Conservation (phyloP, 2,113 vertebrate species). For the Nannobrachium achirus region DNA sequence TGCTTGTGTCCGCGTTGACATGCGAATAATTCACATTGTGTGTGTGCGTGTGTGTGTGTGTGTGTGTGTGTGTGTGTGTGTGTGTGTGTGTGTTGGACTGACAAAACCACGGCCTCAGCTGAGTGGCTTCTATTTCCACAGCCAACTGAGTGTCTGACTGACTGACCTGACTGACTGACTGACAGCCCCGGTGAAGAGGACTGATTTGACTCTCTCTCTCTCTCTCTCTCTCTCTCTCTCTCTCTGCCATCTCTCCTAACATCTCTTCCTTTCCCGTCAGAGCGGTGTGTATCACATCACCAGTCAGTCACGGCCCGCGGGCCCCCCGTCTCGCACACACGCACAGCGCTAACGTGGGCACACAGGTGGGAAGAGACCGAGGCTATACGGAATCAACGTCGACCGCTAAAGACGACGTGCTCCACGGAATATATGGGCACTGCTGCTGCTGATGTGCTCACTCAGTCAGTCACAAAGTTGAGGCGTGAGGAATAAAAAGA, state of each 20-base stretch:
- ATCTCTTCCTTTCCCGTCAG: slow-evolving; percentile 37
- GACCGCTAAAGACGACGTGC: slow-evolving; percentile 2
- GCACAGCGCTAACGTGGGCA: slow-evolving; percentile 37
- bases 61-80: slow-evolving; percentile 25
- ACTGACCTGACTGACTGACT: slow-evolving; percentile 53
- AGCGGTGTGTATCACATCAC: slow-evolving; percentile 40
- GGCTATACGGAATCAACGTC: slow-evolving; percentile 20
- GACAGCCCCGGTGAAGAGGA: slow-evolving; percentile 59
- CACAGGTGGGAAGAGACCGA: slow-evolving; percentile 64
- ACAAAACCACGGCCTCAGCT: slow-evolving; percentile 49
- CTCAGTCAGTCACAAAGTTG: slow-evolving; percentile 53
- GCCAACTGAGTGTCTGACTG: slow-evolving; percentile 48
- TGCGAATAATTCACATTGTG: slow-evolving; percentile 6
- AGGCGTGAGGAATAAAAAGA: slow-evolving; percentile 10
- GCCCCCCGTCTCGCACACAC: slow-evolving; percentile 24
- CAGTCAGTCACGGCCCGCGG: slow-evolving; percentile 53
- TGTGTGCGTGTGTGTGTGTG: too few species aligned
- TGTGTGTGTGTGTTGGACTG: slow-evolving; percentile 37
- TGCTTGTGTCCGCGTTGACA: slow-evolving; percentile 17
- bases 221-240: slow-evolving; percentile 5
- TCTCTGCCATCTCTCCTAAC: background rate
- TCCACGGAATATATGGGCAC: slow-evolving; percentile 6
- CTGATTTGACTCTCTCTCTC: slow-evolving; percentile 46
- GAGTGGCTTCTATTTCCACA: slow-evolving; percentile 57
- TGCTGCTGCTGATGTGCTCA: too few species aligned